Conservation (phyloP, 2,113 vertebrate genomes). For the Hiodon tergisus region DNA sequence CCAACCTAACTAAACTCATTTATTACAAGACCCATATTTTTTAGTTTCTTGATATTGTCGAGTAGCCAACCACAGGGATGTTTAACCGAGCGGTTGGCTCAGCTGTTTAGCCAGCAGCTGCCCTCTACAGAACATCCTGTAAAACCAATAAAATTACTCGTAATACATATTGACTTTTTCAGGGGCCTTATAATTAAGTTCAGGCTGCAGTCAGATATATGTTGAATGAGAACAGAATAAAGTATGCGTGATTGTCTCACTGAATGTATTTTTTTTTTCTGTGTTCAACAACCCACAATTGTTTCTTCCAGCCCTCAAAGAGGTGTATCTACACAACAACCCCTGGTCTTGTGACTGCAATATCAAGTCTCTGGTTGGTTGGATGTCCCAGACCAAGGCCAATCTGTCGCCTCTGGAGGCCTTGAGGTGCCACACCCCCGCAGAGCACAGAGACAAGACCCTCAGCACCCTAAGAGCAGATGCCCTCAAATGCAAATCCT, state of each 20-base stretch:
- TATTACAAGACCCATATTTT: no score
- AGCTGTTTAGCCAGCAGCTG: no score
- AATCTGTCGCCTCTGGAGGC: conserved; percentile 38
- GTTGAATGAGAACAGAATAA: neutral
- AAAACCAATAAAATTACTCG: no score
- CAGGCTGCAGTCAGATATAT: neutral
- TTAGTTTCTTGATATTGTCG: no score
- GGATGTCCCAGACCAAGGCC: conserved; percentile 46
- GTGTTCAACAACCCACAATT: no score
- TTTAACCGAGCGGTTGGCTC: no score
- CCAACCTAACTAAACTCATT: no score
- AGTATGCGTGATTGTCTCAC: neutral
- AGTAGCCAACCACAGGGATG: no score
- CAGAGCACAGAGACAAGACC: conserved; percentile 45
- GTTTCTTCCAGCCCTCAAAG: conserved; percentile 51
- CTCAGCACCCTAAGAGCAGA: conserved; percentile 43
- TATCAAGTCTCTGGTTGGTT: conserved; percentile 52
- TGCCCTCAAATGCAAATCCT: conserved; percentile 44
- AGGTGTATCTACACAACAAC: conserved; percentile 61
- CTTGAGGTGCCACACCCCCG: conserved; percentile 50
- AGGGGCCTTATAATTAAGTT: neutral
- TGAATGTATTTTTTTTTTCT: no score
- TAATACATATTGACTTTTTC: neutral
- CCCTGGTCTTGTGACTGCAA: conserved; percentile 65
- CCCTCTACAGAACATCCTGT: no score